These are phyloP conservation scores for Tretioscincus oriximinensis DNA, from an alignment of 2,113 vertebrate species.

Conservation along the genomic window DNA sequence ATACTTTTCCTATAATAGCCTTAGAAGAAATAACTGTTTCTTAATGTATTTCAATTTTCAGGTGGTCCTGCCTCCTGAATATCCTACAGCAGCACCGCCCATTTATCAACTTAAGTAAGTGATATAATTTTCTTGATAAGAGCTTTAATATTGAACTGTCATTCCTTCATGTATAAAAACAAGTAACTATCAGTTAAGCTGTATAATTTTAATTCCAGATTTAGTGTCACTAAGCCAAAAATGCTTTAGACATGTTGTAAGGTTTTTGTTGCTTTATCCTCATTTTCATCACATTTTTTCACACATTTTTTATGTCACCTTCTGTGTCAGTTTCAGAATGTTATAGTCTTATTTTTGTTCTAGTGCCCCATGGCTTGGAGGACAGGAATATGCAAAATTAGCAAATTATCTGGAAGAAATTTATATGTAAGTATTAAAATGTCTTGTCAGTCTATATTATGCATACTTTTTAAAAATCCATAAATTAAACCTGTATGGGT, in stretches of 20 bases:
- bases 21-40: neutral
- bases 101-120: slow-evolving; percentile 96
- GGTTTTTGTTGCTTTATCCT: neutral
- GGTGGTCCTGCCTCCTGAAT: slow-evolving; percentile 90
- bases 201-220: neutral
- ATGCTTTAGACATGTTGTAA: too few relatives aligned
- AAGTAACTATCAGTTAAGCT: neutral
- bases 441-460: neutral
- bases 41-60: slow-evolving; percentile 55
- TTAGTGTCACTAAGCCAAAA: neutral
- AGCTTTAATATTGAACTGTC: neutral
- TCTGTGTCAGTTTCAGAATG: neutral
- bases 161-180: neutral
- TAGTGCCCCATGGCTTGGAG: slow-evolving; percentile 92
- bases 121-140: slow-evolving; percentile 1
- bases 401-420: slow-evolving; percentile 92
- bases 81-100: slow-evolving; percentile 87
- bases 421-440: slow-evolving; percentile 83
- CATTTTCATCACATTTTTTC: neutral
- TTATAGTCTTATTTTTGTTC: slow-evolving; percentile 60
- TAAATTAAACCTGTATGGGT: too few relatives aligned
- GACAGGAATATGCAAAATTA: slow-evolving; percentile 79
- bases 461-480: neutral
- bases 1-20: neutral
- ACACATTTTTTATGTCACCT: too few relatives aligned